Base-by-base conservation (phyloP, 2,888 invertebrate species). In the Plagiodera versicolora region DNA sequence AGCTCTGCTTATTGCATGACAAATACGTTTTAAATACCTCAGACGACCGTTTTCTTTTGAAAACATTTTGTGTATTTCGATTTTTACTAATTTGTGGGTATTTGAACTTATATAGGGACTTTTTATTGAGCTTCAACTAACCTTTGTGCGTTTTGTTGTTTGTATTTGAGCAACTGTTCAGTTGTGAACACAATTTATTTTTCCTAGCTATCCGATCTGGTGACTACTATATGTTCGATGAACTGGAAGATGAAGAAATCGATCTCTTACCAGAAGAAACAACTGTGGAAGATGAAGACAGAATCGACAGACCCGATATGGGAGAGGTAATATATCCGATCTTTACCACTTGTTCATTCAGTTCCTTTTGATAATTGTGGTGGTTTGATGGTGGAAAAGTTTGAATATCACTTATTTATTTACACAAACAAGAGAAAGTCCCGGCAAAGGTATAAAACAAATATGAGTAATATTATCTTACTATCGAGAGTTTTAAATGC, bases 191-290 rank as follows among this genome's bases (percentile, higher is more conserved):
- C 20, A 8, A 55, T 49, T 67, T 65, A 67, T 63, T 68, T 66
- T 77, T 81, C n/a, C 78, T 83, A 99, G 99, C 98, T 54, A 91
- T 98, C 61, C 89, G 98, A 54, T 97, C 97, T 62, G 99, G 98
- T 16, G 99, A 99, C 82, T 98, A 99, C 83, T 98, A 97, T 83
- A 96, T 99, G 95, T 99, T 99, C 83, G 97, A 98, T 75, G 96
- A 97, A 70, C 86, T 92, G 75, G 91, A 91, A 73, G 91, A 92
- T 70, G 91, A 91, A 60, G 90, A 91, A 45, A 86, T 90, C 65
- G 75, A 87, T 67, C 89, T 88, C 67, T 89, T 72, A 81, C 83
- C 68, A 10, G 70, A 72, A 5, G 76, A 76, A 46, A 75, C 74
- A 49, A 70, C 69, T 6, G 64, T 70, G 14, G 67, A 70, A 51